Evolutionary conservation across 2,113 vertebrate species (phyloP).

Genomic region (Leucopternis melanops): DNA sequence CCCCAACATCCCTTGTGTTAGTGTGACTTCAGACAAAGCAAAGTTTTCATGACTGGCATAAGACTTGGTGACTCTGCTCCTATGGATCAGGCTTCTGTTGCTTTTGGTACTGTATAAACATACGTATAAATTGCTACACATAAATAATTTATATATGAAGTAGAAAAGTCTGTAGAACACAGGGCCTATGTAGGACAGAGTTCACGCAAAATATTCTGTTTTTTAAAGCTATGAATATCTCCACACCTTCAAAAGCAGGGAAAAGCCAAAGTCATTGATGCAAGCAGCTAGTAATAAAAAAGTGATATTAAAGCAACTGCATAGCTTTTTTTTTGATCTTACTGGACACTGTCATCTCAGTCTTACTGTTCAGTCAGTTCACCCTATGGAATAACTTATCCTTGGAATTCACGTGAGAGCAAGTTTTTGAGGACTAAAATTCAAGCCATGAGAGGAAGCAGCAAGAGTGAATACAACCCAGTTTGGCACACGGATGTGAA

Average conservation of each 20-base stretch:
- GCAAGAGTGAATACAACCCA: neutral
- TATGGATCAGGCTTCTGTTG: neutral
- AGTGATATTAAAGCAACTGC: neutral
- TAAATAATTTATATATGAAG: constrained; percentile 5
- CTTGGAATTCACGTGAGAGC: neutral
- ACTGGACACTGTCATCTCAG: neutral
- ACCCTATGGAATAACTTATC: neutral
- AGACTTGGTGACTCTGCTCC: neutral
- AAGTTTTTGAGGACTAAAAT: neutral
- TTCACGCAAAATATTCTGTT: neutral
- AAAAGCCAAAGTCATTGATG: neutral
- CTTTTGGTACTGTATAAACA: neutral
- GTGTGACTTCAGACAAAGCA: neutral
- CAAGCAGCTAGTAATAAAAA: neutral
- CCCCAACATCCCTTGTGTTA: neutral
- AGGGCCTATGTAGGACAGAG: neutral
- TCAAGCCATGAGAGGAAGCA: neutral
- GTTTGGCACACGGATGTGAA: accelerated
- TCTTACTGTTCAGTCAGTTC: neutral
- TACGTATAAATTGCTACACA: neutral
- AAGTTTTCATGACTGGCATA: neutral
- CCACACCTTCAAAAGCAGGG: neutral
- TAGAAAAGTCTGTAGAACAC: neutral
- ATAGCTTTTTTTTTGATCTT: neutral
- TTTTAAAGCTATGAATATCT: neutral